phyloP scores from a whole-genome alignment of 2,797 vertebrate species.

The Bucorvus abyssinicus region DNA sequence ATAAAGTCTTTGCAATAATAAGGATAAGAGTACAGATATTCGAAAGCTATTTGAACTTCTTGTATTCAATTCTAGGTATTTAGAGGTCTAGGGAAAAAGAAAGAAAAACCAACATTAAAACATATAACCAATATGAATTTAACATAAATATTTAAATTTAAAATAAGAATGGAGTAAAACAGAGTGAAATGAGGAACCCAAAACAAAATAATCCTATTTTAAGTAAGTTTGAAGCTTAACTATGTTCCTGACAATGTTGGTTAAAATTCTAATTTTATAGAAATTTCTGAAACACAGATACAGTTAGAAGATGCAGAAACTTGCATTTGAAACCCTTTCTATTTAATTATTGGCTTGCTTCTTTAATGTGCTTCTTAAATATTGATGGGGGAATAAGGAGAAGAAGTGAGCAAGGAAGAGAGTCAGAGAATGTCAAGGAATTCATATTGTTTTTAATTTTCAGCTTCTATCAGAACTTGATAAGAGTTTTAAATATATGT shows the following conservation, averaged over 20 bases:
- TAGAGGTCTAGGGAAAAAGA: neutral
- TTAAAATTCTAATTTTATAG: neutral
- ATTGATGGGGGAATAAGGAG: neutral
- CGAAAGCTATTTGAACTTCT: neutral
- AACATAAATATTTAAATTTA: neutral
- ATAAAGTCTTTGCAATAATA: neutral
- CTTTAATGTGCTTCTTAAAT: neutral
- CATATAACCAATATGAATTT: neutral
- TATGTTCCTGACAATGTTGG: neutral
- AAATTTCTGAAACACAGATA: neutral
- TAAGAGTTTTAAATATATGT: neutral
- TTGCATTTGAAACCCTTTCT: neutral
- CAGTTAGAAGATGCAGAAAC: neutral
- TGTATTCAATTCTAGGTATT: neutral
- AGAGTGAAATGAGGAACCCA: neutral
- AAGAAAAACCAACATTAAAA: neutral
- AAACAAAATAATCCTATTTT: neutral
- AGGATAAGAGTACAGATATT: neutral
- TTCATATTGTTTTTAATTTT: neutral
- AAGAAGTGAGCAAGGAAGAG: neutral
- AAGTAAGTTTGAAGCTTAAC: neutral
- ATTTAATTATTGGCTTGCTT: neutral
- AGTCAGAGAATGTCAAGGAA: neutral
- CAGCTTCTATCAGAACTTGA: neutral
- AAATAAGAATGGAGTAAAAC: neutral